These are phyloP conservation scores for Archaeoteleia sp. DNA, from an alignment of 2,888 invertebrate genomes.

Conservation along the genomic window DNA sequence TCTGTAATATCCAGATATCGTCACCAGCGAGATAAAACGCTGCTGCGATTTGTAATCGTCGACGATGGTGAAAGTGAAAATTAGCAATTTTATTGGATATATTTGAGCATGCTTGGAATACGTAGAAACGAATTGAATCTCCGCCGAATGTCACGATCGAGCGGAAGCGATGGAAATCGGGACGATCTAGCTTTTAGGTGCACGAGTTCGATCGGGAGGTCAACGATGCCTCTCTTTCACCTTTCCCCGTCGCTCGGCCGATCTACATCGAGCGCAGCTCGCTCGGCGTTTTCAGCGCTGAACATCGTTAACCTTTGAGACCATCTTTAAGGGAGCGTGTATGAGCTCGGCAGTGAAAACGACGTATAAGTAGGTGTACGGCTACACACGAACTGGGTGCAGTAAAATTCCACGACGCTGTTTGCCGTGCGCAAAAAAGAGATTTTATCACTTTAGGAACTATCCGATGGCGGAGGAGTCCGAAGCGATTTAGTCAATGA, in stretches of 20 bases:
- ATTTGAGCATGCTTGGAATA: background rate
- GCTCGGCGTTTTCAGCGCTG: slow-evolving; percentile 51
- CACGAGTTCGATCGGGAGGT: slow-evolving; percentile 51
- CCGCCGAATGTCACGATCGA: slow-evolving; percentile 32
- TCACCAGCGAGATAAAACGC: background rate
- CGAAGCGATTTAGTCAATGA: background rate
- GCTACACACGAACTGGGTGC: slow-evolving; percentile 17
- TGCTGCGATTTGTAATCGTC: background rate
- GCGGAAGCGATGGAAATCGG: slow-evolving; percentile 46
- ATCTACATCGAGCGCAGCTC: slow-evolving; percentile 10
- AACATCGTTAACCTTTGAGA: slow-evolving; percentile 67
- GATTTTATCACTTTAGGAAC: slow-evolving; percentile 1
- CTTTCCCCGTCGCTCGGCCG: slow-evolving; percentile 29
- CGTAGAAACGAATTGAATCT: background rate
- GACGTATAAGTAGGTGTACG: slow-evolving; percentile 8
- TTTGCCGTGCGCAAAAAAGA: background rate
- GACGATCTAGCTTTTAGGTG: slow-evolving; percentile 37
- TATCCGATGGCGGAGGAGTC: background rate
- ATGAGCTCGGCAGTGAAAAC: slow-evolving; percentile 19
- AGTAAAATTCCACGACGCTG: slow-evolving; percentile 13
- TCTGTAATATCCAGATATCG: too few species aligned
- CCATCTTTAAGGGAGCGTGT: slow-evolving; percentile 54
- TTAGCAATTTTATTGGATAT: background rate
- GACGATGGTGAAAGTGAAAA: slow-evolving; percentile 5
- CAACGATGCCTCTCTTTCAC: slow-evolving; percentile 51